Conservation (phyloP, 2,113 vertebrate species). For the Petrocephalus zakoni region DNA sequence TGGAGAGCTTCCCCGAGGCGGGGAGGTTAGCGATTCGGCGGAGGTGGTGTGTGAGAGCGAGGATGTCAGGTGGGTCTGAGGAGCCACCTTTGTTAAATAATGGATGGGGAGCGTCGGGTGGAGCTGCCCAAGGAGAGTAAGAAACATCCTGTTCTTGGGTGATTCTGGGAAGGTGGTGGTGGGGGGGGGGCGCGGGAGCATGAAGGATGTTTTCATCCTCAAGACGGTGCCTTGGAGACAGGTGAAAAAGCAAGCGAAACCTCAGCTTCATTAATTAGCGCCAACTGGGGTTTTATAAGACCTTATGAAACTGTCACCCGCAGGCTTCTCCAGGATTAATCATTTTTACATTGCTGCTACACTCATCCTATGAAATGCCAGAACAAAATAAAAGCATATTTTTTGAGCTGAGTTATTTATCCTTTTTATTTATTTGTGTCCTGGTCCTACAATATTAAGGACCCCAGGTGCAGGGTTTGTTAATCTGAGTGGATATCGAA, state of each 20-base stretch:
- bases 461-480: neutral
- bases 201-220: neutral
- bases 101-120: slow-evolving; percentile 74
- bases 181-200: neutral
- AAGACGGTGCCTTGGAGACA: neutral
- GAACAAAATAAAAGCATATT: neutral
- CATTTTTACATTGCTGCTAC: neutral
- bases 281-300: neutral
- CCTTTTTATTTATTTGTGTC: slow-evolving; percentile 1
- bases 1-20: neutral
- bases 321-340: neutral
- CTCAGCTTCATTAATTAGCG: slow-evolving; percentile 6
- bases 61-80: slow-evolving; percentile 19
- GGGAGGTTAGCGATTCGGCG: neutral
- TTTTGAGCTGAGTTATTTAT: slow-evolving; percentile 6
- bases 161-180: neutral
- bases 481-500: neutral
- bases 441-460: neutral
- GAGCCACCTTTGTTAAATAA: slow-evolving; percentile 79
- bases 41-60: neutral
- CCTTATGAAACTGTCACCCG: neutral
- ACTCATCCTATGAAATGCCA: neutral
- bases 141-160: slow-evolving; percentile 49
- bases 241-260: neutral
- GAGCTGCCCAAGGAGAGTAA: slow-evolving; percentile 73